Evolutionary conservation across 2,113 vertebrate genomes (phyloP).

Genomic region (Pelodiscus sinensis): DNA sequence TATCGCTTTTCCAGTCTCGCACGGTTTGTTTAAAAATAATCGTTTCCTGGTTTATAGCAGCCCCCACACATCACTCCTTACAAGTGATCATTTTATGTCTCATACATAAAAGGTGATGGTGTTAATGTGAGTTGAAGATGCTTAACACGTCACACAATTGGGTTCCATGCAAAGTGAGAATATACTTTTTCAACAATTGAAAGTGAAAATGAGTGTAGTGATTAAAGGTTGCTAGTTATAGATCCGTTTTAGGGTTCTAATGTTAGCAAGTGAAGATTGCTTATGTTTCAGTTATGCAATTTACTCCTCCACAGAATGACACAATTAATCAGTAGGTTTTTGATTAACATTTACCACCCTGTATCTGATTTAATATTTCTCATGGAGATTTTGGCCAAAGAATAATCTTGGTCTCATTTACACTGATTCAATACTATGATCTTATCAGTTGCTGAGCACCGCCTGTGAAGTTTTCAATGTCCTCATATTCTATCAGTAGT

Average conservation of each 20-base stretch:
- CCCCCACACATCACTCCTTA: fast-evolving
- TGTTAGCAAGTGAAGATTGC: background rate
- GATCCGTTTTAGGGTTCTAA: background rate
- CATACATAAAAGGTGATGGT: background rate
- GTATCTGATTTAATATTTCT: background rate
- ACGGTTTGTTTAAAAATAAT: background rate
- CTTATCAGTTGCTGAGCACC: fast-evolving
- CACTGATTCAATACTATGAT: background rate
- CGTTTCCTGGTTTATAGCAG: background rate
- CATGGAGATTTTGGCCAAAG: background rate
- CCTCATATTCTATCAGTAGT: background rate
- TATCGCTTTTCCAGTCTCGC: constrained; percentile 2
- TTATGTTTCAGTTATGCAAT: background rate
- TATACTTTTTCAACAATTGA: fast-evolving
- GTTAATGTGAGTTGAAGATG: background rate
- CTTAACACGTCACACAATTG: constrained; percentile 1
- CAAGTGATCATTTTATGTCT: fast-evolving
- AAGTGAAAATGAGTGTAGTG: constrained; percentile 1
- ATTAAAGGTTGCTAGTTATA: background rate
- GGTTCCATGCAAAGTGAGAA: background rate
- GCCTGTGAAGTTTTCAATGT: background rate
- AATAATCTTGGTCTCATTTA: background rate
- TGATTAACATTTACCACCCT: fast-evolving
- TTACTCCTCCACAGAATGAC: background rate
- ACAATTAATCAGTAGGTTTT: background rate